Evolutionary conservation across 2,888 invertebrate genomes (phyloP), one percentile per base, ranked within the genome.

Genomic region (Acrocyrtus sp.): DNA sequence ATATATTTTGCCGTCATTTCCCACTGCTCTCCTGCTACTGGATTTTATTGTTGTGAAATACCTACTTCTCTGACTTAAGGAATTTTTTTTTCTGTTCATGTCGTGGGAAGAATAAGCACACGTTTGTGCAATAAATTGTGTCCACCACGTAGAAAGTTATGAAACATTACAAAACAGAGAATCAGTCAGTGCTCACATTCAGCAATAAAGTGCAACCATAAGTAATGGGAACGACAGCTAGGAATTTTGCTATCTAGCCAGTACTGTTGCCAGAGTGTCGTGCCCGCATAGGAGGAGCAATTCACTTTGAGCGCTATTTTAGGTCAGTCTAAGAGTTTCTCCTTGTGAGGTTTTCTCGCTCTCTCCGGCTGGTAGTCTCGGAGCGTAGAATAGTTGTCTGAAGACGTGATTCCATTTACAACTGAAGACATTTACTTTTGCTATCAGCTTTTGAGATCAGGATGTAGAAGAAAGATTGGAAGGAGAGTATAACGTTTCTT

Each of bases 131-230:
- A 66, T 66, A 66, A 66, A 57, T 66, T 56, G 47, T 22, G 34
- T 26, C 48, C 41, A 51, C 17, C 50, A 17, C 19, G 22, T 10
- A 50, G 21, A 21, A 22, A 10, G 12, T 50, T 22, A 8, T 21
- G 8, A 22, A 50, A 22, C 15, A n/a, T 45, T 12, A n/a, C 39
- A 26, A 47, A 24, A 21, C 15, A 47, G 47, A 62, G 29, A 50
- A 50, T 21, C n/a, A n/a, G n/a, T n/a, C n/a, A n/a, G n/a, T n/a
- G 6, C 50, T 17, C 15, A n/a, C n/a, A n/a, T 50, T 22, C 51
- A 10, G 45, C 65, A 65, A 65, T 43, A 53, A 53, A 65, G 43
- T 54, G 54, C 54, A 65, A 57, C 48, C 48, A 41, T 66, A 65
- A 45, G n/a, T 43, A 66, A 56, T 66, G 56, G 29, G 57, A 56